phyloP scores from a whole-genome alignment of 1,140 invertebrate genomes.

The Sweltsa coloradensis region DNA sequence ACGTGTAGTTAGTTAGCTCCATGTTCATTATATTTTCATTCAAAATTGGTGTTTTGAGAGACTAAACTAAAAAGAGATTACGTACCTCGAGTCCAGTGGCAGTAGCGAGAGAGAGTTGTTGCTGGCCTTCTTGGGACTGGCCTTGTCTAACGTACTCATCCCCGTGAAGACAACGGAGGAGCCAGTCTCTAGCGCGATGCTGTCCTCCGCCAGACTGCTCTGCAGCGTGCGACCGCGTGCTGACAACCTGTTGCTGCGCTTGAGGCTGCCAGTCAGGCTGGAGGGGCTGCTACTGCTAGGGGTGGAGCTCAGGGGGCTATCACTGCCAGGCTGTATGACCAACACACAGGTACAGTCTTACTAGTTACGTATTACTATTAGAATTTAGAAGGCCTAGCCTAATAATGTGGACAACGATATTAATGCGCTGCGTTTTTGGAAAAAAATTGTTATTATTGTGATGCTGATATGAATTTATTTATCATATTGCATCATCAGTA shows the following conservation, averaged over 20 bases:
- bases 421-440: too few species aligned
- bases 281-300: slow-evolving; percentile 1
- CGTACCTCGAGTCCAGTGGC: slow-evolving; percentile 19
- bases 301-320: slow-evolving; percentile 1
- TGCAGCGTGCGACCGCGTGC: slow-evolving; percentile 6
- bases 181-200: slow-evolving; percentile 15
- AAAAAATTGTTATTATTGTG: too few species aligned
- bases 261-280: slow-evolving; percentile 15
- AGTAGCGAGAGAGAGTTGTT: slow-evolving; percentile 20
- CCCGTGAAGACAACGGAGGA: slow-evolving; percentile 17
- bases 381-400: too few species aligned
- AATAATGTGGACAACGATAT: too few species aligned
- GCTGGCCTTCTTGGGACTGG: slow-evolving; percentile 15
- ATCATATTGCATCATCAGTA: too few species aligned
- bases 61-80: too few species aligned
- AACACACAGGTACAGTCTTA: background rate
- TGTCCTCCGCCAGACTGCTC: slow-evolving; percentile 12
- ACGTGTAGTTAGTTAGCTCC: too few species aligned
- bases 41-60: too few species aligned
- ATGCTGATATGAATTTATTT: too few species aligned
- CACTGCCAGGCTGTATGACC: slow-evolving; percentile 6
- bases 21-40: too few species aligned
- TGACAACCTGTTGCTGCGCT: slow-evolving; percentile 5
- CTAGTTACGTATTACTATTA: background rate
- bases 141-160: slow-evolving; percentile 14